A percentile compares a stretch with the other conserved stretches of the same genome.
These are phyloP conservation scores for Brachypodius melanocephalos DNA, from an alignment of 2,113 vertebrate genomes.

Conservation along the genomic window DNA sequence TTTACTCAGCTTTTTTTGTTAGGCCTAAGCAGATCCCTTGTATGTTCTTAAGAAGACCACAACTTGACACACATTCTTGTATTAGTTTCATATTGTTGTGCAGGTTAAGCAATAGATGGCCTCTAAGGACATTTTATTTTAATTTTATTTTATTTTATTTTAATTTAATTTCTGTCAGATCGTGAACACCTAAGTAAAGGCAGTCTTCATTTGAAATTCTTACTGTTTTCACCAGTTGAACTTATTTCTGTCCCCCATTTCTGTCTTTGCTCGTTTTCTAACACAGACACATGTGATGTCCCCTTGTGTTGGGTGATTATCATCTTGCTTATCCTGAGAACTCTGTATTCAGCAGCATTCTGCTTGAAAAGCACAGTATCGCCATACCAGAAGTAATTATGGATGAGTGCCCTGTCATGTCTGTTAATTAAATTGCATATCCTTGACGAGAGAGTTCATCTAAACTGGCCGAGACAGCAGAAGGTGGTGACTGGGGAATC, in stretches of 20 bases:
- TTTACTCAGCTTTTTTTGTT: neutral
- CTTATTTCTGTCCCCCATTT: neutral
- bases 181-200: neutral
- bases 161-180: neutral
- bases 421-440: slow-evolving; percentile 3
- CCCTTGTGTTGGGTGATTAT: neutral
- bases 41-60: neutral
- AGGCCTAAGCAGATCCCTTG: neutral
- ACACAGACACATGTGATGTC: fast-evolving
- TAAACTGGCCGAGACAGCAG: neutral
- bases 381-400: neutral
- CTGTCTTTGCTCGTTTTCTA: neutral
- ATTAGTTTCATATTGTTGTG: neutral
- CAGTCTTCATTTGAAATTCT: neutral
- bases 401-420: neutral
- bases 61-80: neutral
- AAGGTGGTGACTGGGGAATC: neutral
- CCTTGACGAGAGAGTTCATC: neutral
- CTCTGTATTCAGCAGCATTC: neutral
- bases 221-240: neutral
- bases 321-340: neutral
- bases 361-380: neutral
- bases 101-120: neutral
- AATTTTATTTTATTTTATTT: neutral
- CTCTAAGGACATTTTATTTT: neutral